These are phyloP conservation scores for Drepana falcataria DNA, from an alignment of 2,888 invertebrate species.

Conservation along the genomic window DNA sequence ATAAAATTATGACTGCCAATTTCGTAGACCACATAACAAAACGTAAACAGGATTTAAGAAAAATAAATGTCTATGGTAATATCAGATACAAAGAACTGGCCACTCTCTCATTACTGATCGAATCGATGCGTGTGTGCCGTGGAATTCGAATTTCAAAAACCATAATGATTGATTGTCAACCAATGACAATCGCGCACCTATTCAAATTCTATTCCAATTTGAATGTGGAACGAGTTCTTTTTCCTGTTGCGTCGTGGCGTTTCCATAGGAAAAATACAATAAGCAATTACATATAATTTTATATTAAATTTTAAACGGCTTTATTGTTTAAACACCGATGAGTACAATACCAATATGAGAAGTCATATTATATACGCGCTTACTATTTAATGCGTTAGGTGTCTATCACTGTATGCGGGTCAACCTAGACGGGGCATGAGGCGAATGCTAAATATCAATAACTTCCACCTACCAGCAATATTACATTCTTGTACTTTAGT, in stretches of 20 bases:
- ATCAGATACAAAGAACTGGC: constrained; percentile 25
- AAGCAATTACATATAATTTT: constrained; percentile 49
- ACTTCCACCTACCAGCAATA: neutral
- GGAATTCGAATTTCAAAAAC: constrained; percentile 72
- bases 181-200: constrained; percentile 70
- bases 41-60: constrained; percentile 25
- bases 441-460: neutral
- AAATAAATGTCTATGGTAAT: constrained; percentile 15
- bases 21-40: neutral
- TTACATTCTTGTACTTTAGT: neutral
- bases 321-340: neutral
- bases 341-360: neutral
- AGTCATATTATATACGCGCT: neutral
- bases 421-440: neutral
- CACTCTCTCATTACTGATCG: constrained; percentile 50
- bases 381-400: neutral
- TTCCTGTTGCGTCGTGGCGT: constrained; percentile 53
- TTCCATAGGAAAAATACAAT: constrained; percentile 58
- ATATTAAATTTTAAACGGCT: constrained; percentile 30
- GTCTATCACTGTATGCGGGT: neutral
- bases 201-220: constrained; percentile 71
- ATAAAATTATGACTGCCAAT: constrained; percentile 1
- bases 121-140: constrained; percentile 60
- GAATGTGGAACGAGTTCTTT: constrained; percentile 70
- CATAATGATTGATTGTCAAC: constrained; percentile 76